Conservation (phyloP, 2,797 vertebrate species). For the Etheostoma nigrum region DNA sequence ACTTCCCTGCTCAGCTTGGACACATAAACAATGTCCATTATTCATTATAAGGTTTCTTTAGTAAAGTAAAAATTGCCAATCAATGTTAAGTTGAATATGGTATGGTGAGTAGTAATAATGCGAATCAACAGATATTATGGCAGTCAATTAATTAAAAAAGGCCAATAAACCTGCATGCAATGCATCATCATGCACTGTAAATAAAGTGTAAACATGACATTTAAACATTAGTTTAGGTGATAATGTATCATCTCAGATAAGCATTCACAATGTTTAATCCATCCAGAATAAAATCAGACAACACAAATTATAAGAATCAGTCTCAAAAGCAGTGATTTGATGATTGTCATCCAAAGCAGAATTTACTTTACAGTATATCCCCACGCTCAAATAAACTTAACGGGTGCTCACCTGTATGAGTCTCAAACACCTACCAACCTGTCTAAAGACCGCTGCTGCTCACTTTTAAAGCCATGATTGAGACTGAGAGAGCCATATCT, state of each 20-base stretch:
- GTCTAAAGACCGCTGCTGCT: slow-evolving; percentile 12
- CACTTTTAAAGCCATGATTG: slow-evolving; percentile 33
- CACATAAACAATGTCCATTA: not conserved
- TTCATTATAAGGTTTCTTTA: too few species aligned
- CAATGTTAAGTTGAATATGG: not conserved
- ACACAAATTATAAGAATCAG: not conserved
- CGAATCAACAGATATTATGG: not conserved
- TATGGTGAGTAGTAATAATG: not conserved
- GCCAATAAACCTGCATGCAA: not conserved
- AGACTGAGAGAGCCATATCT: slow-evolving; percentile 13
- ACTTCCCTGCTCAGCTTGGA: slow-evolving; percentile 19
- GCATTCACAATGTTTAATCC: not conserved
- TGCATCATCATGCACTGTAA: not conserved
- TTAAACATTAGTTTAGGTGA: not conserved
- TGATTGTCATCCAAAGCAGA: not conserved
- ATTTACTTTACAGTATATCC: not conserved
- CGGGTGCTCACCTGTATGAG: slow-evolving; percentile 53
- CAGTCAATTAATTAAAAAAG: not conserved
- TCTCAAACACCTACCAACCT: slow-evolving; percentile 15
- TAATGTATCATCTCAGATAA: not conserved
- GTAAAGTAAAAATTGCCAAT: not conserved
- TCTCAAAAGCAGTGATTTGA: not conserved
- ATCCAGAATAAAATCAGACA: not conserved
- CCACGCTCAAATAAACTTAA: not conserved
- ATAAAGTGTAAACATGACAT: not conserved